phyloP scores from a whole-genome alignment of 2,888 invertebrate species.

The Ophion ventricosus region DNA sequence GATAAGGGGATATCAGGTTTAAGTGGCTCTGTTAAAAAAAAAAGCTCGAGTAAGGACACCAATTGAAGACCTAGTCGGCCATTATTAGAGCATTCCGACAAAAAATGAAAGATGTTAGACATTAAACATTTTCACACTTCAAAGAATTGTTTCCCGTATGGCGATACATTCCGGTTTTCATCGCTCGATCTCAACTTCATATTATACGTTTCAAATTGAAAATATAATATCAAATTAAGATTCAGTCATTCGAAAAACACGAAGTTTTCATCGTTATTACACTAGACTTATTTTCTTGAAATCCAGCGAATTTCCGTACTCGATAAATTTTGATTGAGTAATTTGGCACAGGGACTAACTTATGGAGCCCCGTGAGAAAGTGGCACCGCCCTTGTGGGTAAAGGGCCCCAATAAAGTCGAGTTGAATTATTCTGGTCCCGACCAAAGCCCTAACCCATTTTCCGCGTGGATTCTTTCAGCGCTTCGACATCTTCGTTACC shows the following conservation, averaged over 20 bases:
- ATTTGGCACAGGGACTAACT: too few species aligned
- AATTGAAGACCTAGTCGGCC: too few species aligned
- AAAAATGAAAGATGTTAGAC: too few species aligned
- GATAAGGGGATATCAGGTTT: not conserved
- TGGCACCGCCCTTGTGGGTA: not conserved
- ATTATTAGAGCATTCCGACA: too few species aligned
- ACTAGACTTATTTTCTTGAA: not conserved
- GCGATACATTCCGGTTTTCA: too few species aligned
- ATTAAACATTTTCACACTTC: too few species aligned
- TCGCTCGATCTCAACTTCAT: too few species aligned
- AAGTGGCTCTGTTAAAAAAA: not conserved
- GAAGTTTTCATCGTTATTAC: not conserved
- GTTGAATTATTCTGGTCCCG: not conserved
- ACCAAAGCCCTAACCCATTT: not conserved
- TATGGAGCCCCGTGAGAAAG: too few species aligned
- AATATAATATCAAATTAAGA: not conserved
- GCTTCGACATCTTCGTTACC: slow-evolving; percentile 2
- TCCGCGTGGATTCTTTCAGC: not conserved
- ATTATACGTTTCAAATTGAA: too few species aligned
- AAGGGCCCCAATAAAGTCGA: not conserved
- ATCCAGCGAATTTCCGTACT: not conserved
- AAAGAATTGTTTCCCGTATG: too few species aligned
- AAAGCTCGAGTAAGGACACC: not conserved
- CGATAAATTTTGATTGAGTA: too few species aligned
- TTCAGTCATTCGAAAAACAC: not conserved